Evolutionary conservation across 2,797 vertebrate species (phyloP), one percentile per base, ranked within the genome.

Genomic region (Coranthus polyacanthus): DNA sequence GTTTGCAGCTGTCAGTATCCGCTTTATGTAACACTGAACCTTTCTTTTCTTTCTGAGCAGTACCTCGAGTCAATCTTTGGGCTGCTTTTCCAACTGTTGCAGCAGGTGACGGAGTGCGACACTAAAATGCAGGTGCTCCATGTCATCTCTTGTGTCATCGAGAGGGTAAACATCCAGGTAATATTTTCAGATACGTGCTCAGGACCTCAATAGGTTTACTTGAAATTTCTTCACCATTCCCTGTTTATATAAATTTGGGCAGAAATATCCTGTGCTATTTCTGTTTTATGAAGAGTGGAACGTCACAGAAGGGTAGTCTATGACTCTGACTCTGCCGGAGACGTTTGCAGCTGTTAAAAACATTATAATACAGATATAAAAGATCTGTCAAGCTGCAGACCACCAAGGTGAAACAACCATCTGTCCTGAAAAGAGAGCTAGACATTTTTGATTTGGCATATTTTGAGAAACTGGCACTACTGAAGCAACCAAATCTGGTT

Each of bases 111-210:
- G 0, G 95, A 98, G 13, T 99, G 97, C 41, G 97, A 99, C 87
- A 97, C 96, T 12, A 99, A 99, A 89, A 99, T 99, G 98, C 98
- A 99, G 57, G 95, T 99, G 75, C 95, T 99, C 78, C 96, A 98
- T 5, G 97, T 99, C 73, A 94, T 99, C 59, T 99, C 98, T 66
- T 99, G 97, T 55, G 96, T 99, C 82, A 98, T 99, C 20, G 97
- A 99, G 90, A 94, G 97, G 93, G 98, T 99, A 53, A 95, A 94
- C 78, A 88, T 94, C 46, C 98, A 99, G 96, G 98, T 99, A 90
- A 92, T 82, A 63, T 47, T 17, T 43, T 29, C 29, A 32, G 29
- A 32, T n/a, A n/a, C 29, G 29, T 10, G 29, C 29, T n/a, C n/a
- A n/a, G n/a, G n/a, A 32, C 24, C 2, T 5, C 24, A 26, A 6